Evolutionary conservation across 2,113 vertebrate species (phyloP).

Genomic region (Suricata suricatta): DNA sequence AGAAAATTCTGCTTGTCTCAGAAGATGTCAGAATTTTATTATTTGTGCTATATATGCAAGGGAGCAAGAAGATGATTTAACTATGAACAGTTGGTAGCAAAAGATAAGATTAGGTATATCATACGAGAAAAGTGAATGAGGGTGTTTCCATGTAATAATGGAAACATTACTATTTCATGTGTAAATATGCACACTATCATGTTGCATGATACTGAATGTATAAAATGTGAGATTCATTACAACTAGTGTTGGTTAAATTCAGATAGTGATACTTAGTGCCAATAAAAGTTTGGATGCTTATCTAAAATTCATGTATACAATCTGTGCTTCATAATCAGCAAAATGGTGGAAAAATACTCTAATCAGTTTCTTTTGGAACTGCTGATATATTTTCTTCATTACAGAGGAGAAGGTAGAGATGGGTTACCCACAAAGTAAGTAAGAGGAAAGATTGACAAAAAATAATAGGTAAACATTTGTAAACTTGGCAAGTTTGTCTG

Average conservation of each 20-base stretch:
- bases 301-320: background rate
- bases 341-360: background rate
- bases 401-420: background rate
- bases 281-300: background rate
- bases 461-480: background rate
- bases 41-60: background rate
- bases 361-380: background rate
- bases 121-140: background rate
- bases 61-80: background rate
- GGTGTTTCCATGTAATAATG: background rate
- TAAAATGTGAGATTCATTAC: background rate
- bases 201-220: background rate
- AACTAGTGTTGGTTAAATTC: background rate
- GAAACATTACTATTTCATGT: too few relatives aligned
- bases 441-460: background rate
- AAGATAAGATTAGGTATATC: background rate
- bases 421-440: background rate
- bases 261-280: background rate
- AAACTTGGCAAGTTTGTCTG: conserved; percentile 25
- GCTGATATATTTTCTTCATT: background rate
- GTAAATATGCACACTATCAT: background rate
- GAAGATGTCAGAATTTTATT: background rate
- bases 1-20: background rate
- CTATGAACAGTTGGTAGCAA: background rate
- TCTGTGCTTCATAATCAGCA: background rate